A percentile compares a stretch with the other conserved stretches of the same genome.
Evolutionary conservation across 2,888 invertebrate genomes (phyloP).

Genomic region (Omphaloscelis lunosa): DNA sequence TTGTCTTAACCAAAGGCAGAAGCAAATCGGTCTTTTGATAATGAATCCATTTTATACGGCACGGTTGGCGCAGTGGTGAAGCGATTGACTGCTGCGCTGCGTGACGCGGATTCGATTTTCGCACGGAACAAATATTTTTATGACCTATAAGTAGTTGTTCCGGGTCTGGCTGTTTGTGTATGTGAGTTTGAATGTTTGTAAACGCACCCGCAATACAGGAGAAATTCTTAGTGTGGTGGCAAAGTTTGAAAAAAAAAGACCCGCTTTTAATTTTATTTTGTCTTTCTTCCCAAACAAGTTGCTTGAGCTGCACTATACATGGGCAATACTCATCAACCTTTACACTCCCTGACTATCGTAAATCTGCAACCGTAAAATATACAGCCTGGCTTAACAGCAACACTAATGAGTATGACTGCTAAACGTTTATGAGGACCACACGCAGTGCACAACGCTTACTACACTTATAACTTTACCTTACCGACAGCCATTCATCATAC

Average conservation of each 20-base stretch:
- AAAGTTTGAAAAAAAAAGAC: too few relatives aligned
- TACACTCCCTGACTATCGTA: constrained; percentile 9
- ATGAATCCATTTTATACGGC: too few relatives aligned
- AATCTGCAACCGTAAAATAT: constrained; percentile 28
- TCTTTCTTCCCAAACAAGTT: neutral
- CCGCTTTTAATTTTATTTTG: neutral
- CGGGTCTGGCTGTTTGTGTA: too few relatives aligned
- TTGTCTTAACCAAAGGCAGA: neutral
- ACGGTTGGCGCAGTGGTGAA: too few relatives aligned
- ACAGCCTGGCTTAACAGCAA: constrained; percentile 7
- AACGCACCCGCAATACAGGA: too few relatives aligned
- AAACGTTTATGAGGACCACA: constrained; percentile 34
- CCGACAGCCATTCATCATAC: constrained; percentile 57
- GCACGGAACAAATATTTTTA: too few relatives aligned
- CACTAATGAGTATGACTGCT: constrained; percentile 15
- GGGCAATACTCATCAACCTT: neutral
- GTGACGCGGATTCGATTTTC: too few relatives aligned
- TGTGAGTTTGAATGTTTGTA: too few relatives aligned
- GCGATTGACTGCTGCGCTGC: too few relatives aligned
- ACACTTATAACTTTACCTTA: constrained; percentile 54
- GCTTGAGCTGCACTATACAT: neutral
- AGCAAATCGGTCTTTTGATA: neutral
- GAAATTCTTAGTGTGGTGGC: too few relatives aligned
- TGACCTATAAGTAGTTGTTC: too few relatives aligned
- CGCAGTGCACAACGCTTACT: constrained; percentile 41